phyloP scores from a whole-genome alignment of 2,888 invertebrate species.

The Troilus luridus region DNA sequence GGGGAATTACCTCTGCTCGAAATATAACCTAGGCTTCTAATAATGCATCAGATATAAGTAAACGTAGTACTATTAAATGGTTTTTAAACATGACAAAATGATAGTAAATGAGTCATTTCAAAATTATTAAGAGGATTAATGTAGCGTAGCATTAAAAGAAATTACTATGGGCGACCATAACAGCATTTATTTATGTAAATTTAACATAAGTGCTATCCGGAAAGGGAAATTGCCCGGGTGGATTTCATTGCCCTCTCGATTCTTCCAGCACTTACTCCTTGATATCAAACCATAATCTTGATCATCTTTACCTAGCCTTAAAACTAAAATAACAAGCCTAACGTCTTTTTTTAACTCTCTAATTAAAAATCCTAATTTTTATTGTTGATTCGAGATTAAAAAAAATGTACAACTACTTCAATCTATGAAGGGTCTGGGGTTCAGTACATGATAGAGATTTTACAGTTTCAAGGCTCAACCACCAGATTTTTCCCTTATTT shows the following conservation, averaged over 20 bases:
- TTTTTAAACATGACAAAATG: conserved; percentile 49
- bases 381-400: too few relatives aligned
- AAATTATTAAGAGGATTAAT: conserved; percentile 32
- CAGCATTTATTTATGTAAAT: conserved; percentile 47
- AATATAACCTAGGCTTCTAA: background rate
- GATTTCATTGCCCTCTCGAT: background rate
- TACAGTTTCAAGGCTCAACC: too few relatives aligned
- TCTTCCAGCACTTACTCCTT: background rate
- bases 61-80: conserved; percentile 22
- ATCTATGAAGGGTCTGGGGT: too few relatives aligned
- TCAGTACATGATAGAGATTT: too few relatives aligned
- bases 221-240: conserved; percentile 32
- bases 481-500: too few relatives aligned
- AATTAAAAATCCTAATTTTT: too few relatives aligned
- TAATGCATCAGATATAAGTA: conserved; percentile 46
- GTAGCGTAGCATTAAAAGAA: conserved; percentile 20
- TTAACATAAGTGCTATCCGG: background rate
- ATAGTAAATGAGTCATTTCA: conserved; percentile 15
- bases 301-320: background rate
- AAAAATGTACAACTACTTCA: too few relatives aligned
- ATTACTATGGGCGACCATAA: conserved; percentile 23
- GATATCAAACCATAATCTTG: background rate
- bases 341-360: background rate
- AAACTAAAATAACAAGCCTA: background rate
- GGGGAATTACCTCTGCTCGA: background rate